These are phyloP conservation scores for Porites lobata DNA, from an alignment of 92 coral and sea anemone genomes.

Conservation along the genomic window DNA sequence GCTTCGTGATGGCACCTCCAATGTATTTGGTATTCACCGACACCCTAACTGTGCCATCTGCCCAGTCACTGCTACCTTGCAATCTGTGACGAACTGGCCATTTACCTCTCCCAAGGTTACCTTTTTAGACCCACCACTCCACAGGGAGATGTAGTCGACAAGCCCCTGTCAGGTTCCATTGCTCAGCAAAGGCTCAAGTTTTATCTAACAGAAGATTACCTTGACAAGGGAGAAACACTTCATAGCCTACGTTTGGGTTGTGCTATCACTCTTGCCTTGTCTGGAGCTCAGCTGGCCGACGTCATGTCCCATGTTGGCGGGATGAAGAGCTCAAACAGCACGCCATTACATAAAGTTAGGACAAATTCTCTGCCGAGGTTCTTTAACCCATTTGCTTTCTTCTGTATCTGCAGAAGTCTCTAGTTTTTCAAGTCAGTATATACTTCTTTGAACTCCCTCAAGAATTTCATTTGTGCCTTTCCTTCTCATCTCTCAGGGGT, in stretches of 20 bases:
- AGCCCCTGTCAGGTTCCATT: slow-evolving; percentile 59
- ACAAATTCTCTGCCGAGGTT: slow-evolving; percentile 29
- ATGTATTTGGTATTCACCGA: slow-evolving; percentile 47
- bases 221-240: slow-evolving; percentile 64
- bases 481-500: slow-evolving; percentile 5
- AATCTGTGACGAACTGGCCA: slow-evolving; percentile 2
- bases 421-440: neutral
- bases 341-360: slow-evolving; percentile 60
- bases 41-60: slow-evolving; percentile 52
- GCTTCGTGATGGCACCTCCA: slow-evolving; percentile 43
- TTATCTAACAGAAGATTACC: slow-evolving; percentile 48
- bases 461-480: slow-evolving; percentile 24
- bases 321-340: slow-evolving; percentile 32
- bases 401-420: neutral
- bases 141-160: slow-evolving; percentile 60
- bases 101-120: slow-evolving; percentile 50
- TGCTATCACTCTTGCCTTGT: slow-evolving; percentile 56
- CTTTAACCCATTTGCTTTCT: slow-evolving; percentile 26
- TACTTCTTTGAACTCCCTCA: slow-evolving; percentile 26
- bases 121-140: slow-evolving; percentile 61
- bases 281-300: slow-evolving; percentile 52
- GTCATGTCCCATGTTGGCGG: slow-evolving; percentile 68
- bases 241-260: slow-evolving; percentile 59
- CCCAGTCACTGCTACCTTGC: neutral
- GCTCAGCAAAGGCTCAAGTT: slow-evolving; percentile 38